These are phyloP conservation scores for Hipposideros larvatus DNA, from an alignment of 2,797 vertebrate species.

Conservation along the genomic window DNA sequence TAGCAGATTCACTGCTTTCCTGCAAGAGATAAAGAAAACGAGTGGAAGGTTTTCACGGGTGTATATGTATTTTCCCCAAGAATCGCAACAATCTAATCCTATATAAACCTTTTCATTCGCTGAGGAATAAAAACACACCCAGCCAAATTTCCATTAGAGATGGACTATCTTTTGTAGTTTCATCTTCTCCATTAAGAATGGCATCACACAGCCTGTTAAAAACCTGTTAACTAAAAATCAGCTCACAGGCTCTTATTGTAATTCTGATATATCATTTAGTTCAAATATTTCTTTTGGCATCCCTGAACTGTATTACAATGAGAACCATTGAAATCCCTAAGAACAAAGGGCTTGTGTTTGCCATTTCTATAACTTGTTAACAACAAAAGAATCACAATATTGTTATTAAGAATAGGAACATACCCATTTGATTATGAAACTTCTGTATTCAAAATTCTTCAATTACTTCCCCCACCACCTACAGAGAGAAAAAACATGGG, in stretches of 20 bases:
- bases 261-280: constrained; percentile 53
- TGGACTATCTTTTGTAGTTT: constrained; percentile 53
- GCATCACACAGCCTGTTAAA: constrained; percentile 70
- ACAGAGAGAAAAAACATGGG: neutral
- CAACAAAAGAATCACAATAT: constrained; percentile 56
- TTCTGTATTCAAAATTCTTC: constrained; percentile 47
- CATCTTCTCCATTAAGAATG: constrained; percentile 61
- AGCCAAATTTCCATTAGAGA: constrained; percentile 64
- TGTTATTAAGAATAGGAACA: constrained; percentile 47
- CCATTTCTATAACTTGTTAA: constrained; percentile 61
- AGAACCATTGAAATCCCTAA: constrained; percentile 39
- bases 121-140: neutral
- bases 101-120: constrained; percentile 55
- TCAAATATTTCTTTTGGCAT: constrained; percentile 65
- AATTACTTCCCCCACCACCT: neutral
- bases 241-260: constrained; percentile 63
- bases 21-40: constrained; percentile 48
- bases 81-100: neutral
- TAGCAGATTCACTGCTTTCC: constrained; percentile 3
- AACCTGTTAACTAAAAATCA: neutral
- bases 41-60: neutral
- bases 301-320: neutral
- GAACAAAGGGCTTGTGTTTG: constrained; percentile 50
- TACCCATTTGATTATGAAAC: neutral
- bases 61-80: neutral